Evolutionary conservation across 2,888 invertebrate genomes (phyloP).

Genomic region (Synergus gifuensis): DNA sequence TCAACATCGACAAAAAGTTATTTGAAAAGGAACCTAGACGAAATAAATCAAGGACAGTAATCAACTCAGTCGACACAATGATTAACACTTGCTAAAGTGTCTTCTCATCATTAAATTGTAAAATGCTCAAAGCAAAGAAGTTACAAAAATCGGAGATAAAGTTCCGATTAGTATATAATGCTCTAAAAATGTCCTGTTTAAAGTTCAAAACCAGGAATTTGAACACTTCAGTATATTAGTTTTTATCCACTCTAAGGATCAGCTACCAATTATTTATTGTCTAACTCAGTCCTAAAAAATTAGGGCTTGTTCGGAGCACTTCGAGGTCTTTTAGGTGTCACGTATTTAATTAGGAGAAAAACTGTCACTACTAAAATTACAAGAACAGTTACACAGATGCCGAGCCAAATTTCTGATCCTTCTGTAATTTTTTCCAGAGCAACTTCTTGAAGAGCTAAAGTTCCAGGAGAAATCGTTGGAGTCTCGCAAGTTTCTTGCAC

Average conservation of each 20-base stretch:
- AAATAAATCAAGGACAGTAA: background rate
- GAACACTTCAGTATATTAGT: background rate
- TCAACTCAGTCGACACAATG: background rate
- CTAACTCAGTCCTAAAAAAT: background rate
- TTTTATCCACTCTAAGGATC: background rate
- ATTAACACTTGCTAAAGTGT: background rate
- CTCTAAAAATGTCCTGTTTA: background rate
- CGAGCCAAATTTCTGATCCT: conserved; percentile 79
- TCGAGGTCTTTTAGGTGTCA: conserved; percentile 79
- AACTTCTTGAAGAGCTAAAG: conserved; percentile 80
- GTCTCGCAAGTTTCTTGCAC: conserved; percentile 90
- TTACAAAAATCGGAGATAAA: no score
- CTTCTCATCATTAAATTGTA: background rate
- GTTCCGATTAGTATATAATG: no score
- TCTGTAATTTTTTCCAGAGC: conserved; percentile 76
- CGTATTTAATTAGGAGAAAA: conserved; percentile 79
- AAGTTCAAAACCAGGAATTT: background rate
- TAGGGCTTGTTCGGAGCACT: conserved; percentile 83
- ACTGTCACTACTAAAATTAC: conserved; percentile 82
- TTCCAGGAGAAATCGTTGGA: conserved; percentile 82
- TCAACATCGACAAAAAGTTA: background rate
- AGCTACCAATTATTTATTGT: background rate
- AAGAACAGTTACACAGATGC: conserved; percentile 82
- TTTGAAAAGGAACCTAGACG: no score
- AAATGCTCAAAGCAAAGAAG: background rate